These are phyloP conservation scores for Noctilio leporinus DNA, from an alignment of 2,113 vertebrate genomes.

Conservation along the genomic window DNA sequence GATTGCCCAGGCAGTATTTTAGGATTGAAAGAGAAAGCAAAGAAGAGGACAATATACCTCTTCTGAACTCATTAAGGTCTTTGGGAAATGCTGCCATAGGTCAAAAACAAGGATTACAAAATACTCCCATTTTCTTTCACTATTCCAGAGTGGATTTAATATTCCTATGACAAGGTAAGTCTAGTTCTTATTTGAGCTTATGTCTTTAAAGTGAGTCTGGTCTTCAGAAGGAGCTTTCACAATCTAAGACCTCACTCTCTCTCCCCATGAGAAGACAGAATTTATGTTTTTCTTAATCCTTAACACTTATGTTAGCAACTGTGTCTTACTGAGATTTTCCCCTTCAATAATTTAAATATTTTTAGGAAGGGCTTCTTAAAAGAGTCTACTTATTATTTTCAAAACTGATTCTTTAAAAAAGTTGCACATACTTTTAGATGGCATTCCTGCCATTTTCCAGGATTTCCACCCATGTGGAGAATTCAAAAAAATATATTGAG, in stretches of 20 bases:
- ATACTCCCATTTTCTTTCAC: neutral
- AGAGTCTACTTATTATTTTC: neutral
- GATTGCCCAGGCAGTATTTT: neutral
- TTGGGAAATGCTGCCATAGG: neutral
- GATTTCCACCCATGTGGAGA: neutral
- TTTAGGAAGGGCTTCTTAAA: neutral
- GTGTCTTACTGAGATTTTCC: neutral
- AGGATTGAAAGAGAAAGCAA: neutral
- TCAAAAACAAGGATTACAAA: slow-evolving; percentile 4
- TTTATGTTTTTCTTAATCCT: neutral
- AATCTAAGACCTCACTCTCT: neutral
- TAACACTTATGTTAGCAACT: neutral
- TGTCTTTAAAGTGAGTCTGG: neutral
- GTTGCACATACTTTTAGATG: neutral
- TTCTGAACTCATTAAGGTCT: neutral
- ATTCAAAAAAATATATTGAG: neutral
- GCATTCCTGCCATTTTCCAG: neutral
- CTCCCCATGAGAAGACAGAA: neutral
- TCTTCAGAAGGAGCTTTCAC: neutral
- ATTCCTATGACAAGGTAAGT: neutral
- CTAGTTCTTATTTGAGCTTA: neutral
- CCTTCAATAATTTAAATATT: neutral
- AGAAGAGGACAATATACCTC: neutral
- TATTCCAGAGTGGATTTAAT: neutral
- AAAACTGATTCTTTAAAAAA: neutral